A percentile compares a stretch with the other conserved stretches of the same genome.
Evolutionary conservation across 2,888 invertebrate species (phyloP).

Genomic region (Dicyrtoma fusca): DNA sequence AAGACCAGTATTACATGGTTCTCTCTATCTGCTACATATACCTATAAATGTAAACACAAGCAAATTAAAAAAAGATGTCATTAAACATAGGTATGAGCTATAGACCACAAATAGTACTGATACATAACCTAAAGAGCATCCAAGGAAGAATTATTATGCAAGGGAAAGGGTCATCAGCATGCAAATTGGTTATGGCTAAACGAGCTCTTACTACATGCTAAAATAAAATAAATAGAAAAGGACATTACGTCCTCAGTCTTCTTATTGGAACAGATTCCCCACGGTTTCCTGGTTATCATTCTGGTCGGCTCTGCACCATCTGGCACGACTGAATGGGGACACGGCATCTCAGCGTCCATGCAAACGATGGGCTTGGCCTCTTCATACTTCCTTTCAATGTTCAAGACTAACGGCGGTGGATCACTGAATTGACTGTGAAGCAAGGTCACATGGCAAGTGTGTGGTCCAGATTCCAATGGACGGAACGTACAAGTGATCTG

Average conservation of each 20-base stretch:
- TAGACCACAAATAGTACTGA: too few relatives aligned
- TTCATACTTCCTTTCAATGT: conserved; percentile 9
- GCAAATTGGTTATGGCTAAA: neutral
- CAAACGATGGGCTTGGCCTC: neutral
- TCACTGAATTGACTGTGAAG: neutral
- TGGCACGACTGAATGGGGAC: neutral
- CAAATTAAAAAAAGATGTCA: neutral
- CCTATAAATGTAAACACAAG: conserved; percentile 1
- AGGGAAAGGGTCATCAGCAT: neutral
- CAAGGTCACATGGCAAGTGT: conserved; percentile 7
- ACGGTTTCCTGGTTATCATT: conserved; percentile 28
- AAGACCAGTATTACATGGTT: conserved; percentile 35
- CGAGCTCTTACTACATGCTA: neutral
- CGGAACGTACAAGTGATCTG: conserved; percentile 8
- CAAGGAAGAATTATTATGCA: neutral
- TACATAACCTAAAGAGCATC: neutral
- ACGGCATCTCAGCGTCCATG: conserved; percentile 28
- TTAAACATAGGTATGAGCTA: neutral
- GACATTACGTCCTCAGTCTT: conserved; percentile 34
- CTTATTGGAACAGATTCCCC: conserved; percentile 37
- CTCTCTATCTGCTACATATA: conserved; percentile 33
- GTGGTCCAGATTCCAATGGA: conserved; percentile 20
- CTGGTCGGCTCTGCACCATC: neutral
- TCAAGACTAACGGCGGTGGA: neutral
- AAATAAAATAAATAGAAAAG: neutral